These are phyloP conservation scores for Actenoides lindsayi DNA, from an alignment of 2,113 vertebrate genomes.

Conservation along the genomic window DNA sequence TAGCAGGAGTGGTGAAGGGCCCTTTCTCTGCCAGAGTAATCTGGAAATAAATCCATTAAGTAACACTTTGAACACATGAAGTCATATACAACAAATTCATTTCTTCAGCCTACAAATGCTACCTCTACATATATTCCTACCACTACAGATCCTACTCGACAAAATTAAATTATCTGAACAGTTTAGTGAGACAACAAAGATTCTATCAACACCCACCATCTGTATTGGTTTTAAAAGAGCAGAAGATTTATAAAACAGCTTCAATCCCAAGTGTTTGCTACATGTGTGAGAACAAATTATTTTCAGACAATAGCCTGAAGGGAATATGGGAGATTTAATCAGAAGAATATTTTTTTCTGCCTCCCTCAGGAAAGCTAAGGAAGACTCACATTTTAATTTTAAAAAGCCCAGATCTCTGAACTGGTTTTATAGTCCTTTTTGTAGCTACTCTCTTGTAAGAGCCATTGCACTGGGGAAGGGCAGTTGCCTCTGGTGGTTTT, in stretches of 20 bases:
- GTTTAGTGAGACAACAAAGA: constrained; percentile 35
- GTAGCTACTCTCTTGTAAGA: background rate
- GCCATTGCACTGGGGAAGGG: background rate
- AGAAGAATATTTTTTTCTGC: background rate
- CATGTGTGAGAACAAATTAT: constrained; percentile 5
- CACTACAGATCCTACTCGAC: background rate
- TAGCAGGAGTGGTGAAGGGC: background rate
- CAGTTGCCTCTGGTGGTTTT: background rate
- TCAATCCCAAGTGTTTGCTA: background rate
- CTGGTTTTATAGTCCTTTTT: background rate
- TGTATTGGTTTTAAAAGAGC: background rate
- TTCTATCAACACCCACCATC: constrained; percentile 23
- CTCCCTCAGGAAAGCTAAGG: background rate
- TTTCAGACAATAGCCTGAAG: background rate
- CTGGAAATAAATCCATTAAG: background rate
- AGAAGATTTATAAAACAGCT: constrained; percentile 13
- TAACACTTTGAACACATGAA: background rate
- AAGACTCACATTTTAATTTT: background rate
- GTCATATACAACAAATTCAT: background rate
- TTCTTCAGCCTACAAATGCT: background rate
- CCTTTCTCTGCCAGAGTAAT: background rate
- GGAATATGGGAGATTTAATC: background rate
- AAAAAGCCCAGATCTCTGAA: background rate
- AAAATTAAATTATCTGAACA: constrained; percentile 43
- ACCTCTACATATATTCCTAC: background rate